Evolutionary conservation across 2,113 vertebrate genomes (phyloP).

Genomic region (Xiphophorus maculatus): DNA sequence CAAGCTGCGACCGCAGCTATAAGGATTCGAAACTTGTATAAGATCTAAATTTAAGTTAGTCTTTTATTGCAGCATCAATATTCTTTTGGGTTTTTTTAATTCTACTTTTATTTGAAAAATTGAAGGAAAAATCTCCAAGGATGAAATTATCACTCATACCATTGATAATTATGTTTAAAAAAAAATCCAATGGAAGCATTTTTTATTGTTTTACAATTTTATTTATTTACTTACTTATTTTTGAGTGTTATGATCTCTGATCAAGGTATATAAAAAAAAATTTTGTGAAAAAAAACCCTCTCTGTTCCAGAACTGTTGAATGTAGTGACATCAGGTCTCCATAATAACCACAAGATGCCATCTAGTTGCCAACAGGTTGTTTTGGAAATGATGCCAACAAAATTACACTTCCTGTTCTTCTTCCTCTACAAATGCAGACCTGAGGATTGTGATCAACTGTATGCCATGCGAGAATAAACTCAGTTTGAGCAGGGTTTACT

Average conservation of each 20-base stretch:
- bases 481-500: too few relatives aligned
- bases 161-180: too few relatives aligned
- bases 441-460: neutral
- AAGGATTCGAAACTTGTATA: conserved; percentile 9
- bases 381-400: neutral
- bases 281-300: neutral
- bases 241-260: too few relatives aligned
- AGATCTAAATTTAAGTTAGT: neutral
- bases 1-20: conserved; percentile 34
- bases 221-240: too few relatives aligned
- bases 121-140: too few relatives aligned
- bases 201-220: too few relatives aligned
- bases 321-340: neutral
- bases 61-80: neutral
- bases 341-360: neutral
- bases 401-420: neutral
- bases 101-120: too few relatives aligned
- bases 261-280: too few relatives aligned
- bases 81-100: too few relatives aligned
- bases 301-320: neutral
- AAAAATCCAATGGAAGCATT: too few relatives aligned
- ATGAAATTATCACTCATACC: too few relatives aligned
- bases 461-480: too few relatives aligned
- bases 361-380: neutral
- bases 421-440: neutral